Evolutionary conservation across 2,797 vertebrate species (phyloP).

Genomic region (Molothrus aeneus): DNA sequence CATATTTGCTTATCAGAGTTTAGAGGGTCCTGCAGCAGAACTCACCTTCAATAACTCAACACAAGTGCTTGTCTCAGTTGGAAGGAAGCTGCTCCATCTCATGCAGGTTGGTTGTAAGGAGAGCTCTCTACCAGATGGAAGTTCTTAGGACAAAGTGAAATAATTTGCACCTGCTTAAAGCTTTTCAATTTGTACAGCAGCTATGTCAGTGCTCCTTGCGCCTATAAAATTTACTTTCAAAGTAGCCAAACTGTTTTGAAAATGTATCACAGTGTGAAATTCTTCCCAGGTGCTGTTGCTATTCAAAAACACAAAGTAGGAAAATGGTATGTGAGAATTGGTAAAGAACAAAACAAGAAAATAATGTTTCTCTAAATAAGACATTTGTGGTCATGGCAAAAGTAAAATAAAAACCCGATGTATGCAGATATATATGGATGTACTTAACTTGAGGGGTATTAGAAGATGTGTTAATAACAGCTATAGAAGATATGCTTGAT

Average conservation of each 20-base stretch:
- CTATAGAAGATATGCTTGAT: background rate
- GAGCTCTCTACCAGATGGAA: constrained; percentile 19
- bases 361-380: background rate
- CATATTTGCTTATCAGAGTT: background rate
- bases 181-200: constrained; percentile 29
- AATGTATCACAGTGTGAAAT: constrained; percentile 47
- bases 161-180: constrained; percentile 52
- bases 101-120: background rate
- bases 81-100: background rate
- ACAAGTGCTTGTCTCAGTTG: background rate
- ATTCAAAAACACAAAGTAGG: constrained; percentile 22
- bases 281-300: constrained; percentile 31
- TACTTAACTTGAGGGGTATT: background rate
- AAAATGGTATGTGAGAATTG: constrained; percentile 11
- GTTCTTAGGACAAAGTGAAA: constrained; percentile 49
- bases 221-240: constrained; percentile 69
- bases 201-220: constrained; percentile 5
- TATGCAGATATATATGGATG: background rate
- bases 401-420: background rate
- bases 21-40: background rate
- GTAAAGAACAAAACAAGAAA: constrained; percentile 41
- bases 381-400: background rate
- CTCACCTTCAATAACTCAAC: background rate
- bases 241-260: constrained; percentile 69
- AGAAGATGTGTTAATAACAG: background rate